Evolutionary conservation across 2,888 invertebrate genomes (phyloP), one percentile per base, ranked within the genome.

Genomic region (Tachina grossa): DNA sequence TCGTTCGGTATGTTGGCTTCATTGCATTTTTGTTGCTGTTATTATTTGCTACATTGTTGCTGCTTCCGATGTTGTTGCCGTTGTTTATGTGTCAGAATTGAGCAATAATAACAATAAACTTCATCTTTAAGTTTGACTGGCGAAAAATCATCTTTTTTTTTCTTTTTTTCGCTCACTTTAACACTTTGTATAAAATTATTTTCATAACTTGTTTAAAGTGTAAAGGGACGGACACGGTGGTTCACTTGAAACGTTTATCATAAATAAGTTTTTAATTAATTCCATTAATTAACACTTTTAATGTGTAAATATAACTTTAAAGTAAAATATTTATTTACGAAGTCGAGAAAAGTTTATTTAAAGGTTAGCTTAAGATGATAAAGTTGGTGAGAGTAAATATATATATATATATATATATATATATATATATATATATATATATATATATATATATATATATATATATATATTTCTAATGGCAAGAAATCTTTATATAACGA

Each of bases 201-300:
- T 78, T 68, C 71, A 43, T 53, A 78, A 68, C 51, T 53, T 61
- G 13, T 31, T 31, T 31, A 31, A 31, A 31, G 31, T 31, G 31
- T 31, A 6, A 31, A 31, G 31, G 31, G 5, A 31, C 31, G 31
- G 31, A 31, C 31, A 6, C 31, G 11, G 1, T n/a, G 16, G 2
- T 41, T 19, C 6, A 16, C 11, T 16, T 71, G 31, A 59, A 74
- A 47, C 63, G 53, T 79, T 84, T 75, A 79, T 74, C 57, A 57
- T 75, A 65, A 76, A 71, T 71, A 84, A 84, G 71, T 84, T 84
- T 84, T 71, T 53, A 84, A 84, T 84, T 84, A 84, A 84, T 84
- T 76, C 51, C 49, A 84, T 81, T 81, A 68, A 71, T 78, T 82
- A 75, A 75, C 82, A 82, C 82, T 75, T 79, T 31, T 75, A 82